Base-by-base conservation (phyloP, 2,113 vertebrate species). In the Pygathrix nemaeus region DNA sequence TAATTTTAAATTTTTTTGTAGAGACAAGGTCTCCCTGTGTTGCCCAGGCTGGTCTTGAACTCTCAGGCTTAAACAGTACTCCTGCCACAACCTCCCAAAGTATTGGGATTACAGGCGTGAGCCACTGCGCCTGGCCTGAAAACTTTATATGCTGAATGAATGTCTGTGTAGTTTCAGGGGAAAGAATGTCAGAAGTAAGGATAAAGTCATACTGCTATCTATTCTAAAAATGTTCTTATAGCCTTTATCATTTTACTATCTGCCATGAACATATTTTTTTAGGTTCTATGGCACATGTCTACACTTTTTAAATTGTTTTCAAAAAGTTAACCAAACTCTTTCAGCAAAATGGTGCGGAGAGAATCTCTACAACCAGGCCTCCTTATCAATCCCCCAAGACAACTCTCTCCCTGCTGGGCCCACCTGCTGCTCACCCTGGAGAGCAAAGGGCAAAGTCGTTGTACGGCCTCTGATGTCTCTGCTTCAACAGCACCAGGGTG, bases 141-240 rank as follows among this genome's bases (percentile, higher is more conserved):
- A 64, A 64, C 61, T 64, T 30, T 12, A 64, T 30, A 64, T 64
- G 61, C 61, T 64, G 27, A 64, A 30, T 48, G 27, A 13, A 32
- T 18, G 75, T 16, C 73, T 48, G 27, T 48, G 14, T 9, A 16
- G 30, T 38, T 66, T 32, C 20, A 21, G 13, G 21, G 50, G 45
- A 78, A 27, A 21, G 4, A 10, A 25, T 1, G 7, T 43, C 1
- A 35, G 23, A 35, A 3, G 3, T 18, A 8, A 14, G 6, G 6
- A 40, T 18, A 10, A 68, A 40, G 6, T 4, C 17, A 4, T 20
- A 13, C 13, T 1, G 20, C 40, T 23, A 2, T 13, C 59, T 9
- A 9, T 1, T 3, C 35, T 40, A n/a, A 38, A 48, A 40, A 3
- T 0, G 20, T 20, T 25, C 78, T 38, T 9, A 5, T 0, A 5